Conservation (phyloP, 2,888 invertebrate genomes). For the Brachylomia viminalis region DNA sequence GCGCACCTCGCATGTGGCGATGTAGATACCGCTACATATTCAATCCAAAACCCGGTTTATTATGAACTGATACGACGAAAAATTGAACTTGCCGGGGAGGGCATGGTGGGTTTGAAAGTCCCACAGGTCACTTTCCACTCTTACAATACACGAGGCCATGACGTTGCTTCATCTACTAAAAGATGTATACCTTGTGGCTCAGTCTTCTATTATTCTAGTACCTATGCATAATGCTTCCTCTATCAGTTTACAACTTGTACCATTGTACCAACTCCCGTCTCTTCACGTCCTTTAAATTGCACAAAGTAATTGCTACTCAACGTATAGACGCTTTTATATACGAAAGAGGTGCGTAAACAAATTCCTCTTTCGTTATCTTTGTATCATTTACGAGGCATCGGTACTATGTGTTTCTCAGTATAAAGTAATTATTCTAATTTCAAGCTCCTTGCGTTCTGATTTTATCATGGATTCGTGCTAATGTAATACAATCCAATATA, state of each 20-base stretch:
- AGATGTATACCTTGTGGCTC: neutral
- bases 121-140: neutral
- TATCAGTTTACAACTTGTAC: conserved; percentile 5
- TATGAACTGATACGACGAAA: neutral
- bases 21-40: too few species aligned
- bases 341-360: conserved; percentile 1
- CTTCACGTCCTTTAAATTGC: conserved; percentile 38
- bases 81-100: neutral
- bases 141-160: neutral
- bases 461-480: neutral
- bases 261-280: neutral
- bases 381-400: neutral
- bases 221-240: neutral
- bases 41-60: too few species aligned
- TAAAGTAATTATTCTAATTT: neutral
- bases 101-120: neutral
- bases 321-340: conserved; percentile 4
- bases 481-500: neutral
- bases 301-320: conserved; percentile 43
- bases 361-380: conserved; percentile 12
- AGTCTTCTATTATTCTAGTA: neutral
- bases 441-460: neutral
- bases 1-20: too few species aligned
- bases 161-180: neutral
- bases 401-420: neutral